These are phyloP conservation scores for Sinopyrophorus schimmeli DNA, from an alignment of 2,888 invertebrate genomes.

Conservation along the genomic window DNA sequence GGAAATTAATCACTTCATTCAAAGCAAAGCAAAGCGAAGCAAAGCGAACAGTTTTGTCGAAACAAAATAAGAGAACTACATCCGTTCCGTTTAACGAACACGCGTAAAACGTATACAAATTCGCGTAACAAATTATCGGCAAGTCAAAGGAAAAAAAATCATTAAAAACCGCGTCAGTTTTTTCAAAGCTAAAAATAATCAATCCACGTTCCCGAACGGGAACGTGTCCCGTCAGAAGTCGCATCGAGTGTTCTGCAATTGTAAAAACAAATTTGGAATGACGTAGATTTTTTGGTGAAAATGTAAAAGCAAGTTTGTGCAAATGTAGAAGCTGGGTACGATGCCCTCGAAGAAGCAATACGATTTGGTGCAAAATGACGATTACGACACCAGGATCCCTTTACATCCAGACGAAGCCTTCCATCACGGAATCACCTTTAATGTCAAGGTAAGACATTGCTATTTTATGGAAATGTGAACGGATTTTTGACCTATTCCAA, in stretches of 20 bases:
- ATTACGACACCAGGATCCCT: slow-evolving; percentile 94
- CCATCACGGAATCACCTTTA: slow-evolving; percentile 94
- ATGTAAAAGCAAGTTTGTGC: slow-evolving; percentile 23
- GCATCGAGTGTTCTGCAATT: not conserved
- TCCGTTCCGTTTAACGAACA: slow-evolving; percentile 11
- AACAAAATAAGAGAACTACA: slow-evolving; percentile 3
- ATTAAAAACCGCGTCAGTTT: slow-evolving; percentile 4
- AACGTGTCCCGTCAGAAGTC: not conserved
- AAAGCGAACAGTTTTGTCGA: not conserved
- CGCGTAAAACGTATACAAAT: slow-evolving; percentile 3
- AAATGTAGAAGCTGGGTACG: slow-evolving; percentile 50
- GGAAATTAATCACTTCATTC: slow-evolving; percentile 2
- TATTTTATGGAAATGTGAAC: no score
- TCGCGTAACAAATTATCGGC: not conserved
- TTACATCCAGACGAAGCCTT: slow-evolving; percentile 97
- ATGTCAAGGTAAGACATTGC: slow-evolving; percentile 94
- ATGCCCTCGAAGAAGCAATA: slow-evolving; percentile 91
- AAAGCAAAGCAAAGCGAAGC: no score
- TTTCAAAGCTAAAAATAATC: not conserved
- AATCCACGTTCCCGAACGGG: slow-evolving; percentile 2
- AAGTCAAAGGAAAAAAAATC: slow-evolving; percentile 1
- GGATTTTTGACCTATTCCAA: no score
- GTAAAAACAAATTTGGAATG: slow-evolving; percentile 5
- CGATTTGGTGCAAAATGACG: slow-evolving; percentile 94
- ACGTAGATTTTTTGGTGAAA: slow-evolving; percentile 14